Evolutionary conservation across 2,113 vertebrate species (phyloP), one percentile per base, ranked within the genome.

Genomic region (Dipodomys ordii): DNA sequence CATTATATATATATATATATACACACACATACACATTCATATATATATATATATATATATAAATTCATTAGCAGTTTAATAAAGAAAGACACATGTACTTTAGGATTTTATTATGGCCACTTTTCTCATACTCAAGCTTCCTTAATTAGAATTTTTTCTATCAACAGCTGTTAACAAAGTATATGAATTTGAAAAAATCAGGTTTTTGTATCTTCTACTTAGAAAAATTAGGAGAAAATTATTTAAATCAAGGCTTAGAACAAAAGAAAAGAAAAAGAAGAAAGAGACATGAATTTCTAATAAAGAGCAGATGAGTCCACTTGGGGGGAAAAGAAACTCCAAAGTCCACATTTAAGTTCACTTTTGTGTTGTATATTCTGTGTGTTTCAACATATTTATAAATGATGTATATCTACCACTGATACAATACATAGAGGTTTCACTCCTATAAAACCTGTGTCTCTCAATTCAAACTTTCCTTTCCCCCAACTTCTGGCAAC

Each of bases 81-180:
- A 53, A 11, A 53, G 12, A 53, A 53, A 53, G 49, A 13, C 49
- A 9, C 9, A 53, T 53, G 49, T 53, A 53, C n/a, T 15, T 81
- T 80, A 77, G 9, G 16, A 73, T 65, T 80, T 49, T 30, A 78
- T 18, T 30, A 19, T 73, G 19, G 86, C 49, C 27, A 72, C 16
- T 81, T 86, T 91, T 77, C 88, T 88, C 77, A 93, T 12, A 76
- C 7, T 76, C 28, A 60, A 84, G 20, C 10, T 83, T 80, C 15
- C 53, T 57, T 62, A 28, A 6, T 49, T 2, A 27, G 62, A 91
- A 22, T 39, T 9, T 30, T 88, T 86, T 44, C 68, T 84, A 22
- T 32, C 68, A n/a, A 53, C 79, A 35, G 62, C 64, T 91, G 23
- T 80, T 88, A 44, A 80, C 32, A 88, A 93, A 94, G 49, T 71